A percentile compares a stretch with the other conserved stretches of the same genome.
Evolutionary conservation across 2,113 vertebrate genomes (phyloP).

Genomic region (Phalacrocorax brasilianus): DNA sequence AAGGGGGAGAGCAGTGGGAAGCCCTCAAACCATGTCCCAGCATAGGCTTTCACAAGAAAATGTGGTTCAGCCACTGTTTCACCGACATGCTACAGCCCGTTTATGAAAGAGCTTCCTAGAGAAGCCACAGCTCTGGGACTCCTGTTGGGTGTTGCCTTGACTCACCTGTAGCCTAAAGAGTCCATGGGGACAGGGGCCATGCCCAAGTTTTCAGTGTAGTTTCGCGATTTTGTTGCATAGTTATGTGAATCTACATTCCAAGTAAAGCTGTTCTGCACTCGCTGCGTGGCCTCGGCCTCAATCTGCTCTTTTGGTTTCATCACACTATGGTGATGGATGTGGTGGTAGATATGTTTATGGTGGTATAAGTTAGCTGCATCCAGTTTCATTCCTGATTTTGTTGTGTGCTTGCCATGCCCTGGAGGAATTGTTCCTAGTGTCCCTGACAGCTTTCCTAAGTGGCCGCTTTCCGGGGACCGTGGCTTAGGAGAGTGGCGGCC

Average conservation of each 20-base stretch:
- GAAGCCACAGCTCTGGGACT: neutral
- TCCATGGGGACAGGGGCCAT: slow-evolving; percentile 72
- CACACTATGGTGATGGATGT: slow-evolving; percentile 77
- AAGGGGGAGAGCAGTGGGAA: neutral
- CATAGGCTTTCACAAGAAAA: neutral
- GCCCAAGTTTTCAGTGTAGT: slow-evolving; percentile 81
- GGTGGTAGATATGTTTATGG: slow-evolving; percentile 89
- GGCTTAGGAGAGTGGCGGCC: slow-evolving; percentile 88
- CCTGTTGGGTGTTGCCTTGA: neutral
- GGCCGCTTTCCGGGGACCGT: slow-evolving; percentile 83
- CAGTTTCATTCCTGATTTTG: slow-evolving; percentile 79
- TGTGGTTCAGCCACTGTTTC: neutral
- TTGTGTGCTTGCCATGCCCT: slow-evolving; percentile 79
- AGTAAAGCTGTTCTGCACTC: slow-evolving; percentile 73
- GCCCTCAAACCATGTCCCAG: neutral
- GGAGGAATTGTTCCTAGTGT: slow-evolving; percentile 59
- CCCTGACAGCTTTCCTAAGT: slow-evolving; percentile 69
- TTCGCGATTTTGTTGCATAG: slow-evolving; percentile 83
- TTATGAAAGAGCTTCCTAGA: neutral
- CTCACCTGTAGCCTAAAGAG: slow-evolving; percentile 84
- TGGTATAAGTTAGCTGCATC: slow-evolving; percentile 79
- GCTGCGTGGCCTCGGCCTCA: slow-evolving; percentile 78
- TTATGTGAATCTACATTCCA: slow-evolving; percentile 83
- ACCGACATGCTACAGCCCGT: neutral
- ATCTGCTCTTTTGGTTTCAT: slow-evolving; percentile 85